These are phyloP conservation scores for Monochamus alternatus DNA, from an alignment of 2,888 invertebrate genomes.

Conservation along the genomic window DNA sequence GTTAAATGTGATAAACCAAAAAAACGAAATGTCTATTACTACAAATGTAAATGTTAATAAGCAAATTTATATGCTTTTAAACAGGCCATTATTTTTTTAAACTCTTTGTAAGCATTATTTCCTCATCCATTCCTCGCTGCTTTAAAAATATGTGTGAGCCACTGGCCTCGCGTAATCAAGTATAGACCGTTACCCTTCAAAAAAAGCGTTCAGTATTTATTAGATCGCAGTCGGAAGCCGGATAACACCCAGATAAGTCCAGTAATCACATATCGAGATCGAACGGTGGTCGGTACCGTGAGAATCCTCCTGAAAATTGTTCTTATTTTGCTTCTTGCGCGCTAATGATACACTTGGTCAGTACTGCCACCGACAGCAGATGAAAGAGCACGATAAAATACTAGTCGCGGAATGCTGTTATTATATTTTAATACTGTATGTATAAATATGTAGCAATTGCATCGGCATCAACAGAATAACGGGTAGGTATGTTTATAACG, in stretches of 20 bases:
- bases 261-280: slow-evolving; percentile 22
- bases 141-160: neutral
- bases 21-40: too few species aligned
- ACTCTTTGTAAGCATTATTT: too few species aligned
- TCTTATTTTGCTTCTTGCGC: slow-evolving; percentile 7
- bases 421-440: neutral
- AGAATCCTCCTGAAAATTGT: slow-evolving; percentile 25
- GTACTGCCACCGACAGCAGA: slow-evolving; percentile 5
- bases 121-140: neutral
- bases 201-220: slow-evolving; percentile 24
- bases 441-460: too few species aligned
- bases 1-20: too few species aligned
- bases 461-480: too few species aligned
- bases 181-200: slow-evolving; percentile 10
- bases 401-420: slow-evolving; percentile 29
- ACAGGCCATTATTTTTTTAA: too few species aligned
- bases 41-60: too few species aligned
- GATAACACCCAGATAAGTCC: slow-evolving; percentile 31
- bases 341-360: slow-evolving; percentile 7
- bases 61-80: too few species aligned
- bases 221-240: slow-evolving; percentile 25
- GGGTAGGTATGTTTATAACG: too few species aligned
- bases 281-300: slow-evolving; percentile 15
- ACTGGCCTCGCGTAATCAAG: neutral
- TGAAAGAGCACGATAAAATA: slow-evolving; percentile 4